phyloP scores from a whole-genome alignment of 2,888 invertebrate genomes.

The Dione vanillae region DNA sequence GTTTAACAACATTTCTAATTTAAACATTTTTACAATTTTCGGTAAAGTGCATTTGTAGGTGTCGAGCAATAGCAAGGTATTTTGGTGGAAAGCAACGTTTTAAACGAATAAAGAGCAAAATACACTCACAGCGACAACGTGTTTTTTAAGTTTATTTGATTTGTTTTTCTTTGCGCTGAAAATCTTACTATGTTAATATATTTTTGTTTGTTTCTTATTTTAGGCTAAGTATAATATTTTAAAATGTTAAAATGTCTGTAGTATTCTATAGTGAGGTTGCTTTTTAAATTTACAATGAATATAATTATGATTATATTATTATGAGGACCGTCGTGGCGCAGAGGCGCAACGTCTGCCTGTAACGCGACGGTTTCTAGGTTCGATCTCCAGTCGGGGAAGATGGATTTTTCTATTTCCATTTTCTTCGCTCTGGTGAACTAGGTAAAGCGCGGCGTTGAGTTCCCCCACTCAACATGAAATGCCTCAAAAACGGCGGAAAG shows the following conservation, averaged over 20 bases:
- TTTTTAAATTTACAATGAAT: background rate
- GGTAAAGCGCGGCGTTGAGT: too few relatives aligned
- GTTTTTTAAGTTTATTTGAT: constrained; percentile 17
- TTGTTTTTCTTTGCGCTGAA: constrained; percentile 8
- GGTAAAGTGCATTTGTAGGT: constrained; percentile 13
- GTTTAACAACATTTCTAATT: constrained; percentile 8
- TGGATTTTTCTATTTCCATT: too few relatives aligned
- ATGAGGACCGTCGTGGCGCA: too few relatives aligned
- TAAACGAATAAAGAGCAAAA: constrained; percentile 11
- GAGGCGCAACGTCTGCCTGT: too few relatives aligned
- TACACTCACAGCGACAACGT: background rate
- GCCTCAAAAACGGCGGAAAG: too few relatives aligned
- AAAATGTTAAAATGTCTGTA: background rate
- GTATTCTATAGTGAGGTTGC: background rate
- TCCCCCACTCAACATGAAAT: too few relatives aligned
- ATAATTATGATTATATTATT: background rate
- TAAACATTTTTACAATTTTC: constrained; percentile 3
- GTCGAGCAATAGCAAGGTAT: constrained; percentile 16
- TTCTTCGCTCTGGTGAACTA: too few relatives aligned
- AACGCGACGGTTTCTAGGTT: too few relatives aligned
- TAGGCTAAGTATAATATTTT: background rate
- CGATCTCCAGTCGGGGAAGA: too few relatives aligned
- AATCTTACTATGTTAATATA: background rate
- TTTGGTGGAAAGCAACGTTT: constrained; percentile 17
- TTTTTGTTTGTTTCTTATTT: constrained; percentile 1